Evolutionary conservation across 2,888 invertebrate species (phyloP).

Genomic region (Margaritifera margaritifera): DNA sequence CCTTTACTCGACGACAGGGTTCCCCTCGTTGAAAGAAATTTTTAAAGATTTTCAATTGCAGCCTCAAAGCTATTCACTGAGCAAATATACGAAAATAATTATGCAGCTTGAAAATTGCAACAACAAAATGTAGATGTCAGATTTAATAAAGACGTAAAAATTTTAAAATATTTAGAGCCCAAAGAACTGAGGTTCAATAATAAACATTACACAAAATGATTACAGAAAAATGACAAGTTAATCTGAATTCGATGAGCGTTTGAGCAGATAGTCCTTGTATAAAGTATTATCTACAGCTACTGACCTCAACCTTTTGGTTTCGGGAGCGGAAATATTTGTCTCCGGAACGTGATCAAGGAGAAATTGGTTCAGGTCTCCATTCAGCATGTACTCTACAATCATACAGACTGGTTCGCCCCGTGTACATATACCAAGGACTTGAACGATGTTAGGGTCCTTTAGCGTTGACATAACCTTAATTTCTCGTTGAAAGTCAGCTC

Average conservation of each 20-base stretch:
- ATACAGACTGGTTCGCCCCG: constrained; percentile 89
- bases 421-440: constrained; percentile 87
- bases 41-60: too few species aligned
- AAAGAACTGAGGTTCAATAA: too few species aligned
- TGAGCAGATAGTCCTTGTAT: too few species aligned
- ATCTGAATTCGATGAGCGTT: background rate
- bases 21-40: too few species aligned
- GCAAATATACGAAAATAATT: too few species aligned
- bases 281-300: constrained; percentile 11
- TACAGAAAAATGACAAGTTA: too few species aligned
- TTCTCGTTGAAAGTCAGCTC: constrained; percentile 89
- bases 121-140: too few species aligned
- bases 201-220: too few species aligned
- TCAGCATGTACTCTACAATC: constrained; percentile 89
- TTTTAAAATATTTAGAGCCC: background rate
- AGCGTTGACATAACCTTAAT: constrained; percentile 87
- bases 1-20: too few species aligned
- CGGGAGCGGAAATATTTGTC: constrained; percentile 75
- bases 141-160: too few species aligned
- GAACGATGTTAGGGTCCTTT: constrained; percentile 87
- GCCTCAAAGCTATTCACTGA: too few species aligned
- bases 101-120: too few species aligned
- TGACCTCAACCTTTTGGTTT: constrained; percentile 81
- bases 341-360: constrained; percentile 85
- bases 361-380: constrained; percentile 87